Evolutionary conservation across 2,113 vertebrate genomes (phyloP).

Genomic region (Crotophaga sulcirostris): DNA sequence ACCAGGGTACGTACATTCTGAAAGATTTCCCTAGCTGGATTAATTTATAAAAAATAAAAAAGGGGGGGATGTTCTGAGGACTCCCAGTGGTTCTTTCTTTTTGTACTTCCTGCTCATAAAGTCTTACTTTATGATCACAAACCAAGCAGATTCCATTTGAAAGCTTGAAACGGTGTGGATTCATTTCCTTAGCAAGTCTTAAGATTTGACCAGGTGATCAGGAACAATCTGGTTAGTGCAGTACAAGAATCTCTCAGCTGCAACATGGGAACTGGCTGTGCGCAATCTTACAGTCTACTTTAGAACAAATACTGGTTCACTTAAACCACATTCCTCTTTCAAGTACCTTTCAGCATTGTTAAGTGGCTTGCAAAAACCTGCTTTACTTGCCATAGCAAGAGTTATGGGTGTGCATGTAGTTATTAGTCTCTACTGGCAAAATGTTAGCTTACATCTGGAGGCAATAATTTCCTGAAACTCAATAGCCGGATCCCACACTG

Average conservation of each 20-base stretch:
- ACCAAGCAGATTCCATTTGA: neutral
- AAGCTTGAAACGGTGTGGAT: neutral
- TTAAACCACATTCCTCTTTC: neutral
- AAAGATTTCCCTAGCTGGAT: neutral
- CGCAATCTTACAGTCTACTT: neutral
- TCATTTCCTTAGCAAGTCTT: neutral
- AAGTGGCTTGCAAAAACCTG: neutral
- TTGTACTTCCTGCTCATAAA: neutral
- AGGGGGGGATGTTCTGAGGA: neutral
- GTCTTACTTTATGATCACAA: neutral
- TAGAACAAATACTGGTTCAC: neutral
- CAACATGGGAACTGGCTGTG: neutral
- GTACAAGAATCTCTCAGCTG: neutral
- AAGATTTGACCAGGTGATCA: neutral
- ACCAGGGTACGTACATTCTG: neutral
- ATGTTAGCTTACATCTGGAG: conserved; percentile 24
- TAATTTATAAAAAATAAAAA: neutral
- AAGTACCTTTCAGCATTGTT: neutral
- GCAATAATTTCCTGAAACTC: conserved; percentile 4
- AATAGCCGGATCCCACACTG: neutral
- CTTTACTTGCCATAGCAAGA: neutral
- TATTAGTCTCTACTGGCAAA: neutral
- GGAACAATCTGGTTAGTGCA: neutral
- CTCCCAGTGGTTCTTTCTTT: neutral
- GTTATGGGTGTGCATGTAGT: neutral